Conservation (phyloP, 2,113 vertebrate species). For the Ictalurus punctatus region DNA sequence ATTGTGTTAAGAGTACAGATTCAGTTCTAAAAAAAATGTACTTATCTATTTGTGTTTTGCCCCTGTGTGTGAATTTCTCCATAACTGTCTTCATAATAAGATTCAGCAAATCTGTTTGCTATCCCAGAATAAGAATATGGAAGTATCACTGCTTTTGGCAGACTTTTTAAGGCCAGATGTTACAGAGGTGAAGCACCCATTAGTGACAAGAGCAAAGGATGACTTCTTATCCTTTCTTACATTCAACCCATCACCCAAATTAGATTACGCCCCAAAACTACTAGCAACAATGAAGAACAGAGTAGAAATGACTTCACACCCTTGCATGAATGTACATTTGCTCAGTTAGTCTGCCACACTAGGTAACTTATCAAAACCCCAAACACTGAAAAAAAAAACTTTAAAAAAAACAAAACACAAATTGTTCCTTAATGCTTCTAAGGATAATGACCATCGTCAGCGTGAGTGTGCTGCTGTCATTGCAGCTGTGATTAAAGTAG, state of each 20-base stretch:
- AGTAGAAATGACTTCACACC: background rate
- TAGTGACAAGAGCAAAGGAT: background rate
- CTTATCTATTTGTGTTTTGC: too few species aligned
- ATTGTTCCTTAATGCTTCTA: background rate
- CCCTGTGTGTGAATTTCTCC: too few species aligned
- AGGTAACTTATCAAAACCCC: background rate
- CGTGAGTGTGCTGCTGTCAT: background rate
- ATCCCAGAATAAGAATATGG: too few species aligned
- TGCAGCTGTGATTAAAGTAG: conserved; percentile 22
- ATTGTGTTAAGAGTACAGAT: too few species aligned
- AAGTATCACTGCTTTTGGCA: background rate
- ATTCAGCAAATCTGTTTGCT: too few species aligned
- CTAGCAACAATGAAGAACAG: background rate
- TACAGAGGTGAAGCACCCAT: background rate
- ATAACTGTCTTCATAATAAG: too few species aligned
- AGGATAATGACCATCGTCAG: background rate
- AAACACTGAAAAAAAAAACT: background rate
- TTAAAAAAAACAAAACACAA: background rate
- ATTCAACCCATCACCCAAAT: background rate
- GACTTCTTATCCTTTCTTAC: background rate
- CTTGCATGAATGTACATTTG: conserved; percentile 10
- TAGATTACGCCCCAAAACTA: background rate
- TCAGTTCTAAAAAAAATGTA: too few species aligned
- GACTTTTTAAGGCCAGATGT: background rate
- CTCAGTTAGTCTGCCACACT: background rate